Evolutionary conservation across 2,113 vertebrate genomes (phyloP), one percentile per base, ranked within the genome.

Genomic region (Xiphorhynchus elegans): DNA sequence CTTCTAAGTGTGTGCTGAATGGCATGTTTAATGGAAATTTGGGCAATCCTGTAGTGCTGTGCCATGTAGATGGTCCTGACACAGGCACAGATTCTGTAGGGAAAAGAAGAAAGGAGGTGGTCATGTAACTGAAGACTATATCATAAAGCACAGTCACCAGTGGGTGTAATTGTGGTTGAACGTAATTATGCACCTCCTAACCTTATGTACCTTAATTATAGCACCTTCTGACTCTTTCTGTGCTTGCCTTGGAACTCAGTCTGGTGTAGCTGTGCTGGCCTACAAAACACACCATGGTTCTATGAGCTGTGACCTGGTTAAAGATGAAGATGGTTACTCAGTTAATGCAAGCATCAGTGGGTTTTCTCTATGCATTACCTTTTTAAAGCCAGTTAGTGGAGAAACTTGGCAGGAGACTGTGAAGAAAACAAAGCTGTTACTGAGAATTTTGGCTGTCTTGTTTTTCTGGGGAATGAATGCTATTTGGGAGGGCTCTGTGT

Each of bases 101-200:
- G 75, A 85, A 90, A 74, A 86, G 84, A 89, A 72, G 46, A 90
- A 96, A 95, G 58, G 85, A 88, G 72, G 37, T 76, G 85, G 95
- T 94, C 94, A 80, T 83, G 88, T 96, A 96, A 95, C 88, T 96
- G 95, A 90, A 94, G 83, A 33, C 75, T 86, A 0, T 58, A 77
- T 83, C 28, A 17, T 92, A 58, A 83, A 80, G 53, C 46, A 69
- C 49, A 87, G 83, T 58, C 70, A 92, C 82, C 63, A 93, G 49
- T 77, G 88, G 53, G 62, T 92, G 50, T 88, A 94, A 97, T 97
- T 96, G 93, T 97, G 96, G 96, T 93, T 95, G n/a, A 83, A 85
- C 0, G 3, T 96, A 95, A 92, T 97, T 95, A 95, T 86, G 85
- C 28, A 84, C 72, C 67, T 95, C 92, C 26, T 93, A 90, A 77